A percentile compares a stretch with the other conserved stretches of the same genome.
These are phyloP conservation scores for Carcina quercana DNA, from an alignment of 2,888 invertebrate species.

Conservation along the genomic window DNA sequence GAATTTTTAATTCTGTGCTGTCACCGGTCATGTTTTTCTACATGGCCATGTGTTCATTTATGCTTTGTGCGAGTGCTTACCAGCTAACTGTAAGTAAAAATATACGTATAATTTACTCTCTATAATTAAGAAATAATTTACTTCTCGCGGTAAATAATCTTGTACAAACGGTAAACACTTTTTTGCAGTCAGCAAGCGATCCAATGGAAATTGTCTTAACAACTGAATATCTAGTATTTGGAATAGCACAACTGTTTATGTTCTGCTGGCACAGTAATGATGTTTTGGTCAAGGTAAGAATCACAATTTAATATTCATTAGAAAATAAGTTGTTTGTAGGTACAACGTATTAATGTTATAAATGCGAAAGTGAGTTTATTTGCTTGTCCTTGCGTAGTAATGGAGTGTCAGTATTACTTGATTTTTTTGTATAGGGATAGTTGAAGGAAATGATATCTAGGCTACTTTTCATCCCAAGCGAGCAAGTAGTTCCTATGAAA, in stretches of 20 bases:
- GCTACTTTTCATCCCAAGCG: too few species aligned
- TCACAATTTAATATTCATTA: background rate
- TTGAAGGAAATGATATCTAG: too few species aligned
- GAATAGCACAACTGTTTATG: conserved; percentile 50
- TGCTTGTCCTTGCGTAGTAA: too few species aligned
- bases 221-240: conserved; percentile 57
- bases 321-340: too few species aligned
- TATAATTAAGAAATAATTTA: background rate
- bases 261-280: conserved; percentile 62
- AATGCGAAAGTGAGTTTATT: too few species aligned
- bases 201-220: conserved; percentile 45
- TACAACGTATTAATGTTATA: too few species aligned
- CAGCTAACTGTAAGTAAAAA: conserved; percentile 45
- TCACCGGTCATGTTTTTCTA: conserved; percentile 64
- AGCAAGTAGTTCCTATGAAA: too few species aligned
- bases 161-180: too few species aligned
- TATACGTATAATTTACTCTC: background rate
- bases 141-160: too few species aligned
- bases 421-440: too few species aligned
- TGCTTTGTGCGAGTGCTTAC: conserved; percentile 56
- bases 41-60: conserved; percentile 49
- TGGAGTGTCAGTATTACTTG: too few species aligned
- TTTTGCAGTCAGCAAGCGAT: conserved; percentile 39
- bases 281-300: conserved; percentile 44
- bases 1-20: conserved; percentile 47